Evolutionary conservation across 1,140 invertebrate species (phyloP).

Genomic region (Drosophila yakuba): DNA sequence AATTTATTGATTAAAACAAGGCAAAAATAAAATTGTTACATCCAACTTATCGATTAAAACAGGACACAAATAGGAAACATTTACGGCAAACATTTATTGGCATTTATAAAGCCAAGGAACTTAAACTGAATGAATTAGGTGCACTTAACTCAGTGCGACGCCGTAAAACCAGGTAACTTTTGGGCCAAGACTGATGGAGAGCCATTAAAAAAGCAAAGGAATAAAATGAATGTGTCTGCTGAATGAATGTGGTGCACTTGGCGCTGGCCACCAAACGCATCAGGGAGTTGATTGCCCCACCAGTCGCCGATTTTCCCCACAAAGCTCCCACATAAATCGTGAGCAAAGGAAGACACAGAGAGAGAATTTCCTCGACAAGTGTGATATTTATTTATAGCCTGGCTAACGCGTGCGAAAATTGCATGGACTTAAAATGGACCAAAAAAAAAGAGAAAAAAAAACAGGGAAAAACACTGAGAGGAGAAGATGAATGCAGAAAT

Average conservation of each 20-base stretch:
- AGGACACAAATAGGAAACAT: neutral
- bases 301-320: constrained; percentile 7
- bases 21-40: neutral
- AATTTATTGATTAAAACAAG: neutral
- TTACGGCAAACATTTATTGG: too few relatives aligned
- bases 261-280: constrained; percentile 36
- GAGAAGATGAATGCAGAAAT: constrained; percentile 71
- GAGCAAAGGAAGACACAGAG: constrained; percentile 10
- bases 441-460: neutral
- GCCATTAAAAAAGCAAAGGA: constrained; percentile 12
- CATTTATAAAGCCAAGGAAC: neutral
- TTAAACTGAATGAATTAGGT: neutral
- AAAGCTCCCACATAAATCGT: constrained; percentile 74
- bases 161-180: constrained; percentile 18
- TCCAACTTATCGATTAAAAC: neutral
- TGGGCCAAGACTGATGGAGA: constrained; percentile 13
- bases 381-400: constrained; percentile 76
- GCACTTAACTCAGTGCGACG: neutral
- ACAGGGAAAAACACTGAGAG: constrained; percentile 10
- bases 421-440: constrained; percentile 8
- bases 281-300: constrained; percentile 22
- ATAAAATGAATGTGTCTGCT: constrained; percentile 69
- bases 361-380: constrained; percentile 69
- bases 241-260: constrained; percentile 61
- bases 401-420: constrained; percentile 47